phyloP scores from a whole-genome alignment of 2,888 invertebrate species.

The Balanococcus diminutus region DNA sequence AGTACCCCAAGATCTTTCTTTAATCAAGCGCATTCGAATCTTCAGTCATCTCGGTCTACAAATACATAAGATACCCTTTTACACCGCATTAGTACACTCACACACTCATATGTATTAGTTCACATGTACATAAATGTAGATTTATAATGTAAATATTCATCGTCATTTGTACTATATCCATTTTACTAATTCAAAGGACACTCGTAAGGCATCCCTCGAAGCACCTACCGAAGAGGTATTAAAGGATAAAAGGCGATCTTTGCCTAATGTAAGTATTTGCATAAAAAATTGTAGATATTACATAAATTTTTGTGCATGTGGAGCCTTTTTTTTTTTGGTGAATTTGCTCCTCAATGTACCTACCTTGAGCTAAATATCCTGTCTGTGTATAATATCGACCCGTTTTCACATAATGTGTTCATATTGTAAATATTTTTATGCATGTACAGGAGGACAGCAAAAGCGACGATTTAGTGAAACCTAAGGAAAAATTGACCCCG shows the following conservation, averaged over 20 bases:
- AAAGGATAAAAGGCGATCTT: conserved; percentile 35
- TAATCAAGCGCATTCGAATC: background rate
- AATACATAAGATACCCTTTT: background rate
- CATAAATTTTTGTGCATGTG: background rate
- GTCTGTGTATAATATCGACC: background rate
- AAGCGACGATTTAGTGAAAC: conserved; percentile 13
- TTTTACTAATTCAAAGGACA: conserved; percentile 18
- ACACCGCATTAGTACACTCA: background rate
- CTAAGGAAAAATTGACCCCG: conserved; percentile 17
- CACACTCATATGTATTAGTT: background rate
- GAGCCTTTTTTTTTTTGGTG: too few species aligned
- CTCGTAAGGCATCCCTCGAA: background rate
- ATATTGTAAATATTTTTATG: background rate
- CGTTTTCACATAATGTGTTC: background rate
- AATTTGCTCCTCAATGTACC: background rate
- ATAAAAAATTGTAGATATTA: background rate
- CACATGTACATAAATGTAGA: too few species aligned
- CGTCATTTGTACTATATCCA: background rate
- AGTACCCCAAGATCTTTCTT: too few species aligned
- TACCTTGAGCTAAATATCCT: background rate
- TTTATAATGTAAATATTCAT: conserved; percentile 1
- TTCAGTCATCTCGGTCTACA: background rate
- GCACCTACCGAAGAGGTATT: conserved; percentile 19
- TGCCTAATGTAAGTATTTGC: conserved; percentile 21
- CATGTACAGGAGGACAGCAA: conserved; percentile 26